Evolutionary conservation across 2,888 invertebrate species (phyloP).

Genomic region (Aradus depressus): DNA sequence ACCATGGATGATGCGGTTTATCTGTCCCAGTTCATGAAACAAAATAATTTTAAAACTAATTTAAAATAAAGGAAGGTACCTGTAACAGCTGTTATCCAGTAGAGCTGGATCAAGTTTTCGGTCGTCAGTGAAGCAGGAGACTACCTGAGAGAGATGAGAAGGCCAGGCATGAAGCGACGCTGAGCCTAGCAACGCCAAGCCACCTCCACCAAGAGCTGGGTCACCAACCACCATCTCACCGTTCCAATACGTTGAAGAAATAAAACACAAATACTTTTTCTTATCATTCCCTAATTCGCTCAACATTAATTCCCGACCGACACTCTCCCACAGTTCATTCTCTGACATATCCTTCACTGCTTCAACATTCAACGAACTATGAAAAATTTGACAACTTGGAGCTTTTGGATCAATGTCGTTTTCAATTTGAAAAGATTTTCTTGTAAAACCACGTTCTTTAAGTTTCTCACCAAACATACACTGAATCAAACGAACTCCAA

Average conservation of each 20-base stretch:
- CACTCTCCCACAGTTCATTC: conserved; percentile 69
- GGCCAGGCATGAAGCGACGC: conserved; percentile 90
- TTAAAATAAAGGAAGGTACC: conserved; percentile 37
- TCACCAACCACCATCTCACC: conserved; percentile 53
- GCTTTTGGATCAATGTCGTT: conserved; percentile 33
- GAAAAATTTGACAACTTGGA: conserved; percentile 59
- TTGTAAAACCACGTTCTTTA: conserved; percentile 59
- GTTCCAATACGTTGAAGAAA: conserved; percentile 73
- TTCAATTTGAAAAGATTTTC: conserved; percentile 72
- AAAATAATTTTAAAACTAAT: neutral
- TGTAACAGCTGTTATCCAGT: conserved; percentile 87
- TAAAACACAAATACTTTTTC: conserved; percentile 78
- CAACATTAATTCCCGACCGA: conserved; percentile 74
- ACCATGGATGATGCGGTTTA: too few relatives aligned
- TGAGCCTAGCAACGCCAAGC: conserved; percentile 80
- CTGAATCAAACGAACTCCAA: conserved; percentile 72
- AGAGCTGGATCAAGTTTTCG: conserved; percentile 58
- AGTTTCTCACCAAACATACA: conserved; percentile 79
- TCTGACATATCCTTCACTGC: conserved; percentile 62
- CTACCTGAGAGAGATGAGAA: conserved; percentile 52
- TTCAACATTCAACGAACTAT: conserved; percentile 55
- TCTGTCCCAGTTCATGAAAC: neutral
- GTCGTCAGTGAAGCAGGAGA: conserved; percentile 47
- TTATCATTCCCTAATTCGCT: conserved; percentile 49
- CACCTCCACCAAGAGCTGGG: conserved; percentile 85